A percentile compares a stretch with the other conserved stretches of the same genome.
phyloP scores from a whole-genome alignment of 2,113 vertebrate genomes.

The Tringa solitaria region DNA sequence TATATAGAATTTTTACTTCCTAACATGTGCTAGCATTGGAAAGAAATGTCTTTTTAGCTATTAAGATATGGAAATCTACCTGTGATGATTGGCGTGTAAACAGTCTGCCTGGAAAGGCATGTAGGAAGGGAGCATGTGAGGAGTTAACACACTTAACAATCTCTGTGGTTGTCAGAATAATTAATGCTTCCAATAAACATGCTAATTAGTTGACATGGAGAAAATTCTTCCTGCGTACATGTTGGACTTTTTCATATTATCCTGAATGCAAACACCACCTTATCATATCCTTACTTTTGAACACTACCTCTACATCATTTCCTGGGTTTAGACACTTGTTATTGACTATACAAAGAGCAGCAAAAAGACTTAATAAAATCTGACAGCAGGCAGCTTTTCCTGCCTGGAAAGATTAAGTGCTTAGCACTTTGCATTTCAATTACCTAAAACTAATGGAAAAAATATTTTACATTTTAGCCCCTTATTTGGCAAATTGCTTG shows the following conservation, averaged over 20 bases:
- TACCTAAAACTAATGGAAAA: conserved; percentile 81
- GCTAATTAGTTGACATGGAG: conserved; percentile 79
- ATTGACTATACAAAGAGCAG: conserved; percentile 75
- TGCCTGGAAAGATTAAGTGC: conserved; percentile 77
- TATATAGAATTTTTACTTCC: neutral
- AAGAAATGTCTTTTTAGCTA: neutral
- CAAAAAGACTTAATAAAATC: conserved; percentile 82
- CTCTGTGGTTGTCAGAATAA: conserved; percentile 73
- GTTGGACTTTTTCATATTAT: conserved; percentile 73
- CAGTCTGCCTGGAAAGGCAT: neutral
- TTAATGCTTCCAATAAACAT: conserved; percentile 78
- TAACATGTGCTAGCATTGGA: neutral
- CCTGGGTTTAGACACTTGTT: conserved; percentile 73
- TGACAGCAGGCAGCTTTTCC: conserved; percentile 80
- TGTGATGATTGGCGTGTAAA: neutral
- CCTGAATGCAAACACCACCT: conserved; percentile 71
- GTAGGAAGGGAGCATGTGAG: conserved; percentile 5
- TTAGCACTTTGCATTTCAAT: conserved; percentile 81
- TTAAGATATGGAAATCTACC: neutral
- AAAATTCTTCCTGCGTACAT: conserved; percentile 67
- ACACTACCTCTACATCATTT: conserved; percentile 75
- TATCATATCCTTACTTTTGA: conserved; percentile 75
- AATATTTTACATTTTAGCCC: conserved; percentile 77
- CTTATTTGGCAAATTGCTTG: conserved; percentile 67
- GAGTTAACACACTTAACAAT: conserved; percentile 68